phyloP scores from a whole-genome alignment of 2,888 invertebrate genomes.

The Drosophila kanekoi region DNA sequence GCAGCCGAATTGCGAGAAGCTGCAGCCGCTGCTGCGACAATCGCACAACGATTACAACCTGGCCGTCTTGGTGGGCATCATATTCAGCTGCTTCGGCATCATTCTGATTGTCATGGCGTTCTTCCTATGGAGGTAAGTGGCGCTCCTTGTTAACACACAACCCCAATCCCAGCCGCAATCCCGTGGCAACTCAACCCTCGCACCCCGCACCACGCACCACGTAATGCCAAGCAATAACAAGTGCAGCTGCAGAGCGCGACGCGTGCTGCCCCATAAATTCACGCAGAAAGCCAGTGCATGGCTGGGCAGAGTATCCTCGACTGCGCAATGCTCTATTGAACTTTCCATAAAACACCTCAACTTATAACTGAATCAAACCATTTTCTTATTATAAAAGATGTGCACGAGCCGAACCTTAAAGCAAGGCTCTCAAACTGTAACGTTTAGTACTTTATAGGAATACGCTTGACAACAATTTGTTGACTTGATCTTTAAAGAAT shows the following conservation, averaged over 20 bases:
- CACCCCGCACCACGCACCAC: too few relatives aligned
- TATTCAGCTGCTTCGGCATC: slow-evolving; percentile 90
- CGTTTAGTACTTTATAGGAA: too few relatives aligned
- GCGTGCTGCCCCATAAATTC: slow-evolving; percentile 60
- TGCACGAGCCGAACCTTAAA: too few relatives aligned
- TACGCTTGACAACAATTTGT: too few relatives aligned
- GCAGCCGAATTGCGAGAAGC: slow-evolving; percentile 89
- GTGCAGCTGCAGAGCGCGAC: slow-evolving; percentile 46
- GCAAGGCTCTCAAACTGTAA: too few relatives aligned
- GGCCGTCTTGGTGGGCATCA: slow-evolving; percentile 89
- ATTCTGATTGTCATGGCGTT: slow-evolving; percentile 89
- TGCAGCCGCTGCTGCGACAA: slow-evolving; percentile 87
- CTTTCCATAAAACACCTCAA: too few relatives aligned
- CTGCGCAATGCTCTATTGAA: background rate
- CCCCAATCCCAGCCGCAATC: background rate
- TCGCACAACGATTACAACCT: slow-evolving; percentile 89
- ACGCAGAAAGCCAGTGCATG: slow-evolving; percentile 2
- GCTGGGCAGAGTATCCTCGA: background rate
- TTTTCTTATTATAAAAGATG: too few relatives aligned
- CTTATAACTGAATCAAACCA: too few relatives aligned
- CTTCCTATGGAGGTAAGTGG: slow-evolving; percentile 90
- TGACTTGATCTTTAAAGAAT: too few relatives aligned
- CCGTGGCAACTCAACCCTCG: background rate
- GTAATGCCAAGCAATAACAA: slow-evolving; percentile 32
- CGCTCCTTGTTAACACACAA: slow-evolving; percentile 57